Evolutionary conservation across 2,797 vertebrate species (phyloP), one percentile per base, ranked within the genome.

Genomic region (Neosilurus hyrtlii): DNA sequence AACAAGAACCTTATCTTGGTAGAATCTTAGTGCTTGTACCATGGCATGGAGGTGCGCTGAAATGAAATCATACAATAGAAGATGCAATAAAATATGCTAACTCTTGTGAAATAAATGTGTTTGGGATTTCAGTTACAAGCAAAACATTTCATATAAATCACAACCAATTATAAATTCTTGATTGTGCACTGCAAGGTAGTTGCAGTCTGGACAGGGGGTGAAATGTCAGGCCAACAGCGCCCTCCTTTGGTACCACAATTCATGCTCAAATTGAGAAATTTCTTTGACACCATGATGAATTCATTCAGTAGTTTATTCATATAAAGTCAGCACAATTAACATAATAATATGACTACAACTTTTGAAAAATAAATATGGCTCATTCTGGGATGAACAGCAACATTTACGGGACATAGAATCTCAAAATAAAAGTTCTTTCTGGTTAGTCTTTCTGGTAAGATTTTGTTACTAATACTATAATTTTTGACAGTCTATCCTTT

Each of bases 281-380:
- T 20, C 35, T 11, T 62, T 20, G 75, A 54, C n/a, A 20, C 75
- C 6, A 18, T 14, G 24, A 63, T 78, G 24, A 63, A 63, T 68
- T 67, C 9, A 75, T 59, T 61, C 26, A 75, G 54, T 56, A 62
- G 63, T 88, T 70, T 79, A 83, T 91, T 90, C 79, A 87, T 78
- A 83, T 82, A 87, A 91, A 88, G 84, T 90, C 90, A 91, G 2
- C 82, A 89, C 82, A 85, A 61, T 62, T 83, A 85, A 79, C 70
- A 86, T 85, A 76, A 70, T 78, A 84, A 89, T 74, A 87, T 85
- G 43, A 59, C 62, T 37, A 67, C 70, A 61, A 12, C 1, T 76
- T 73, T 75, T 35, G n/a, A n/a, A n/a, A n/a, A n/a, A n/a, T n/a
- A n/a, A n/a, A 30, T 30, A 30, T 30, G 2, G 30, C 30, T 30